Percentiles rank a stretch among this genome's conserved stretches.
These are phyloP conservation scores for Bombus huntii DNA, from an alignment of 1,140 invertebrate genomes.

Conservation along the genomic window DNA sequence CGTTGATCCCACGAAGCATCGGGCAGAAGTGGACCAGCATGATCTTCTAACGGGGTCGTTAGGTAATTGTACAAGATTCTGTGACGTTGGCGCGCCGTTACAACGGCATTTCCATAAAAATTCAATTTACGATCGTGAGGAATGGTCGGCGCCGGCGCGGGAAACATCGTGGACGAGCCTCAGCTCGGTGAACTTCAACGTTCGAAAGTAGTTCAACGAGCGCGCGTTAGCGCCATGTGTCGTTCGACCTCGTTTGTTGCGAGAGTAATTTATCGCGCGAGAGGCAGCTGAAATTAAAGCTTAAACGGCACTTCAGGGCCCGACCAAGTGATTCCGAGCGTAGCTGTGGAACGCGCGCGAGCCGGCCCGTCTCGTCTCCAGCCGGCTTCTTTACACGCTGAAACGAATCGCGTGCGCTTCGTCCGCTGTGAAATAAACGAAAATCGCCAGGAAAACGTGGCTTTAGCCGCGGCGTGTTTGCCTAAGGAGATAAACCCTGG, in stretches of 20 bases:
- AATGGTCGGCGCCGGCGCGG: background rate
- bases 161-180: constrained; percentile 17
- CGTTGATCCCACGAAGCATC: background rate
- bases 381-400: no score
- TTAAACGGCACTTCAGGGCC: constrained; percentile 31
- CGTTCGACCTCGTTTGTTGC: constrained; percentile 41
- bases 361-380: no score
- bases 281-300: constrained; percentile 46
- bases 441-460: constrained; percentile 2
- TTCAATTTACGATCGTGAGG: constrained; percentile 31
- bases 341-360: background rate
- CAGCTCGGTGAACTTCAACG: constrained; percentile 29
- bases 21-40: constrained; percentile 32
- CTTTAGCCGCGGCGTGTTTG: background rate
- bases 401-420: background rate
- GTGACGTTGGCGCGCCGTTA: constrained; percentile 22
- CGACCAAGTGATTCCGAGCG: constrained; percentile 28
- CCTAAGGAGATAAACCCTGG: constrained; percentile 1
- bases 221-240: constrained; percentile 47
- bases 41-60: constrained; percentile 48
- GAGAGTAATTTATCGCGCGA: constrained; percentile 47
- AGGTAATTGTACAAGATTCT: constrained; percentile 35
- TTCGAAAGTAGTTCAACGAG: constrained; percentile 53
- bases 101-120: constrained; percentile 50
- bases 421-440: constrained; percentile 27